phyloP scores from a whole-genome alignment of 2,113 vertebrate species.

The Bujurquina vittata region DNA sequence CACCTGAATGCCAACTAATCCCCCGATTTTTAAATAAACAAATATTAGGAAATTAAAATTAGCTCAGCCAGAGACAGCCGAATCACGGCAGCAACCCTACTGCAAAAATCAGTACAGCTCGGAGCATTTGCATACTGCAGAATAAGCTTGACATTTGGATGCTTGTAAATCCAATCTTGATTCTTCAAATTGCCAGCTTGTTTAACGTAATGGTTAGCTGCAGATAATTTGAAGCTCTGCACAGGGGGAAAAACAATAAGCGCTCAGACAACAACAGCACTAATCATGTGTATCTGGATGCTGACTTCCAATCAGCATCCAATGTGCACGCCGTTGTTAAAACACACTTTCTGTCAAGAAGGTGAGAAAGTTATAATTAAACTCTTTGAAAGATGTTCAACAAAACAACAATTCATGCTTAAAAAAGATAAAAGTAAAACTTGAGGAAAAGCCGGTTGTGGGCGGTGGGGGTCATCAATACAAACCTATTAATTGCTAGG shows the following conservation, averaged over 20 bases:
- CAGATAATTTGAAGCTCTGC: constrained; percentile 28
- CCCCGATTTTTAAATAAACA: constrained; percentile 8
- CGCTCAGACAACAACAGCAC: constrained; percentile 24
- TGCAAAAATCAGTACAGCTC: constrained; percentile 7
- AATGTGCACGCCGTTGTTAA: background rate
- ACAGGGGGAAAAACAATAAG: constrained; percentile 33
- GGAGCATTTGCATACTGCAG: constrained; percentile 26
- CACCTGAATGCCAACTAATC: constrained; percentile 1
- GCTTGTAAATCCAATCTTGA: constrained; percentile 49
- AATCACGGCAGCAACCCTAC: background rate
- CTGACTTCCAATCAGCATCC: constrained; percentile 32
- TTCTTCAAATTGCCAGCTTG: constrained; percentile 54
- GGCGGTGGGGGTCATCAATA: background rate
- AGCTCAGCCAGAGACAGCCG: constrained; percentile 10
- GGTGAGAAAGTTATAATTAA: background rate
- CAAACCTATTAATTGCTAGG: background rate
- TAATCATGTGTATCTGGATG: constrained; percentile 34
- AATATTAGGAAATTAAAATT: constrained; percentile 33
- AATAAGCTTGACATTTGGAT: constrained; percentile 50
- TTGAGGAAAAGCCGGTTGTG: background rate
- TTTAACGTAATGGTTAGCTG: constrained; percentile 51
- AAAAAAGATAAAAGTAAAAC: background rate
- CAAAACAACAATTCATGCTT: background rate
- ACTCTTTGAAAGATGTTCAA: background rate
- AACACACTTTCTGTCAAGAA: background rate